Percentiles rank a stretch among this genome's conserved stretches.
These are phyloP conservation scores for Epinephelus coioides DNA, from an alignment of 2,797 vertebrate genomes.

Conservation along the genomic window DNA sequence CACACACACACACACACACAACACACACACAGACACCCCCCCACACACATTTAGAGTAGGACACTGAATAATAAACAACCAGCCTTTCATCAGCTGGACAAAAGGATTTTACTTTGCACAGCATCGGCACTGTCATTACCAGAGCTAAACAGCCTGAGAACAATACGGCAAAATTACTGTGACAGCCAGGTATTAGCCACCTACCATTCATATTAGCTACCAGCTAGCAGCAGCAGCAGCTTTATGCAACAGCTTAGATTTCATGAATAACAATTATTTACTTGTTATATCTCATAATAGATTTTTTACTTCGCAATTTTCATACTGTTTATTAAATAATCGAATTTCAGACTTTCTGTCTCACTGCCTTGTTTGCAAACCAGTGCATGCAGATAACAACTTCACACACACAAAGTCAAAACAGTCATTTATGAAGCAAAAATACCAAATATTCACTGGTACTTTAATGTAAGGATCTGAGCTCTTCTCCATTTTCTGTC, in stretches of 20 bases:
- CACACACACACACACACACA: conserved; percentile 12
- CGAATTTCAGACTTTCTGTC: neutral
- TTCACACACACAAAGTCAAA: neutral
- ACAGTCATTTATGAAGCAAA: neutral
- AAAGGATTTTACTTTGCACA: conserved; percentile 49
- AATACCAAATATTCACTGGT: no score
- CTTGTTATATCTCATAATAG: neutral
- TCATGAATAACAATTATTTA: neutral
- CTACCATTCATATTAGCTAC: neutral
- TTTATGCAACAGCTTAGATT: conserved; percentile 3
- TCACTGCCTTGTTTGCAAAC: neutral
- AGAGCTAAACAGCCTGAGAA: conserved; percentile 51
- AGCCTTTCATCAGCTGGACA: conserved; percentile 54
- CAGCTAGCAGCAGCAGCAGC: neutral
- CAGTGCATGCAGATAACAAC: neutral
- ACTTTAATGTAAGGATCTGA: neutral
- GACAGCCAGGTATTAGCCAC: conserved; percentile 38
- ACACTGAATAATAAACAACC: conserved; percentile 51
- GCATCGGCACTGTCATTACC: conserved; percentile 28
- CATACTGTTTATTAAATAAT: neutral
- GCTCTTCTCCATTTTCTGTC: neutral
- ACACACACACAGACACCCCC: neutral
- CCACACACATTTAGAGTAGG: neutral
- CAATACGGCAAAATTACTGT: conserved; percentile 43
- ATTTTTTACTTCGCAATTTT: neutral